Conservation (phyloP, 2,113 vertebrate species). For the Xiphophorus maculatus region DNA sequence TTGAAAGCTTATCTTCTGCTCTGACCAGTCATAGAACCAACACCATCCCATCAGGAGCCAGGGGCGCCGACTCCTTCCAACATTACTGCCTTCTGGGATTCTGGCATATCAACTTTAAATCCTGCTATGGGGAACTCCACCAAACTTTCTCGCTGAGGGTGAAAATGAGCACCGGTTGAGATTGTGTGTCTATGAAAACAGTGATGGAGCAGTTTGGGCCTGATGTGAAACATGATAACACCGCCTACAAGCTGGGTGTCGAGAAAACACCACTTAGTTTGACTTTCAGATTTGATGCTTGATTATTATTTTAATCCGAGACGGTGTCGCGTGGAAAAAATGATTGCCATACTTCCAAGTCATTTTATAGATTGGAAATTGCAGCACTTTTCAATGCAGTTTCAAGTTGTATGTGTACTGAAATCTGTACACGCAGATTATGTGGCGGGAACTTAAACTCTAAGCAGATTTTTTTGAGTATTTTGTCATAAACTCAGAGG, state of each 20-base stretch:
- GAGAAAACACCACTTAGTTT: constrained; percentile 33
- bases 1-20: constrained; percentile 16
- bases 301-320: constrained; percentile 41
- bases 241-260: constrained; percentile 40
- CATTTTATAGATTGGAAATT: background rate
- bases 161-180: constrained; percentile 34
- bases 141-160: constrained; percentile 13
- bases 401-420: background rate
- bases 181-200: constrained; percentile 62
- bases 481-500: constrained; percentile 7
- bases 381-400: background rate
- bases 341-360: constrained; percentile 16
- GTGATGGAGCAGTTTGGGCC: constrained; percentile 52
- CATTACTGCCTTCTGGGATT: constrained; percentile 38
- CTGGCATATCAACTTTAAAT: constrained; percentile 52
- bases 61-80: constrained; percentile 11
- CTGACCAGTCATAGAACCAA: constrained; percentile 24
- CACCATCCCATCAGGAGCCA: constrained; percentile 25
- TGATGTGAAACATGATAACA: constrained; percentile 60
- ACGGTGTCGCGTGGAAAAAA: constrained; percentile 24
- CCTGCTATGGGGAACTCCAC: constrained; percentile 38
- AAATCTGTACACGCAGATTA: background rate
- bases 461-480: background rate
- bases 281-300: constrained; percentile 59
- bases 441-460: background rate